These are phyloP conservation scores for Diaphora mendica DNA, from an alignment of 2,888 invertebrate genomes.

Conservation along the genomic window DNA sequence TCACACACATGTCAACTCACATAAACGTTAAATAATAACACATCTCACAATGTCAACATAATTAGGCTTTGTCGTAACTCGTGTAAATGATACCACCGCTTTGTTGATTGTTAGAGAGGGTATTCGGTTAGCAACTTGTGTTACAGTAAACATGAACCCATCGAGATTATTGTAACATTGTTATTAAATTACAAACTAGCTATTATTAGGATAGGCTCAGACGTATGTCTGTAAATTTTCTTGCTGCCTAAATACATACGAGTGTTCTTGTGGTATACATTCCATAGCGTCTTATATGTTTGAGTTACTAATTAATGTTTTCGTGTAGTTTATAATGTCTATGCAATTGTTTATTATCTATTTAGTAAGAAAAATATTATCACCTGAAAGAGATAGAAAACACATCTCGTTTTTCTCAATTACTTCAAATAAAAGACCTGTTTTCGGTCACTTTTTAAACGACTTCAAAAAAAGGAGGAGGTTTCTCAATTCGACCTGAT, in stretches of 20 bases:
- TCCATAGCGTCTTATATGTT: neutral
- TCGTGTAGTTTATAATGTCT: neutral
- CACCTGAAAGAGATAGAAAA: neutral
- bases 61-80: conserved; percentile 21
- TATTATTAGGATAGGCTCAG: neutral
- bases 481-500: no score
- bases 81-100: conserved; percentile 4
- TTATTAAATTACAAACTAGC: neutral
- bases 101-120: conserved; percentile 12
- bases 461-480: no score
- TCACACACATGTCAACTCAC: conserved; percentile 1
- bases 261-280: neutral
- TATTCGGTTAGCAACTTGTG: conserved; percentile 1
- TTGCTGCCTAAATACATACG: neutral
- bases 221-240: neutral
- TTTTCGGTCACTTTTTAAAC: neutral
- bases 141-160: conserved; percentile 2
- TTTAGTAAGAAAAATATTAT: neutral
- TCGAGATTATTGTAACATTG: neutral
- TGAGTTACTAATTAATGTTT: neutral
- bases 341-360: neutral
- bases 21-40: conserved; percentile 11
- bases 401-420: neutral
- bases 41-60: conserved; percentile 20
- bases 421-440: no score